Evolutionary conservation across 30 jellyfish, hydroid and myxozoan genomes (phyloP).

Genomic region (Cassiopea andromeda): DNA sequence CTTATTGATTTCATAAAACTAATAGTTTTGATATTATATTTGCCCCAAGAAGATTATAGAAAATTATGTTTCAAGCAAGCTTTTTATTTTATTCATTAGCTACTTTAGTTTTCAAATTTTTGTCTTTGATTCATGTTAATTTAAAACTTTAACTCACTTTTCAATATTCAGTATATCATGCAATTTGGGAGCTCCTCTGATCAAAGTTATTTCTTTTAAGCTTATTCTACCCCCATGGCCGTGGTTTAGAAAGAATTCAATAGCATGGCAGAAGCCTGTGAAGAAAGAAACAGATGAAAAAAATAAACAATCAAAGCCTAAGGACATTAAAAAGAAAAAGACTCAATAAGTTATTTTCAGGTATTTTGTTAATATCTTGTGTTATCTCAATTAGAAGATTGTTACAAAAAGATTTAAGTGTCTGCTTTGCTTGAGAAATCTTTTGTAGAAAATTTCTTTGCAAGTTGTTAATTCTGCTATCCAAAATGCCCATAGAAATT

Average conservation of each 20-base stretch:
- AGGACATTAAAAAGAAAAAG: slow-evolving; percentile 67
- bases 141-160: too few species aligned
- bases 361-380: background rate
- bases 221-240: slow-evolving; percentile 98
- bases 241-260: slow-evolving; percentile 85
- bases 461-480: background rate
- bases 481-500: too few species aligned
- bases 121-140: too few species aligned
- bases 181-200: background rate
- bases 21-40: too few species aligned
- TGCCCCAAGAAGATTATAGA: too few species aligned
- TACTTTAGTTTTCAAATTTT: too few species aligned
- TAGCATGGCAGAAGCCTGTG: slow-evolving; percentile 82
- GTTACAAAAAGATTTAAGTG: background rate
- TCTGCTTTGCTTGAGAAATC: background rate
- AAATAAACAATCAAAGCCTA: slow-evolving; percentile 38
- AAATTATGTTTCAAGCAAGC: too few species aligned
- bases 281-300: slow-evolving; percentile 56
- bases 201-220: slow-evolving; percentile 31
- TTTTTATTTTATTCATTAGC: too few species aligned
- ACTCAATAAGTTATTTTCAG: slow-evolving; percentile 27
- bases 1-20: too few species aligned
- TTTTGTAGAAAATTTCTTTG: background rate
- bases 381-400: background rate
- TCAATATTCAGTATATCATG: too few species aligned